phyloP scores from a whole-genome alignment of 2,888 invertebrate species.

The Tetranychus piercei region DNA sequence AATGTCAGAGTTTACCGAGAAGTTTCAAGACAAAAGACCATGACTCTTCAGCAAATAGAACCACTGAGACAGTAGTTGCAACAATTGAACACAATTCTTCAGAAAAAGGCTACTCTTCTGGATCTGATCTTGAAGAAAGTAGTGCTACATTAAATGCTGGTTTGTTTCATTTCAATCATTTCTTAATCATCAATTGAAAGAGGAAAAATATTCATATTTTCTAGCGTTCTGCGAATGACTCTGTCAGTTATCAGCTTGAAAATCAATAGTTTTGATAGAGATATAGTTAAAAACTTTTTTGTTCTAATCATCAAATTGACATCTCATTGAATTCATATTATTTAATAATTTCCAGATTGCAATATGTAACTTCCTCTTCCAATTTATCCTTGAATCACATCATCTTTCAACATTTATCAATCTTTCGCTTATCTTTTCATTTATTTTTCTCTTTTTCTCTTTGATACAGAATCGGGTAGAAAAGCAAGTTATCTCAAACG shows the following conservation, averaged over 20 bases:
- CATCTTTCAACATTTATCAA: neutral
- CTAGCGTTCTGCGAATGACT: too few relatives aligned
- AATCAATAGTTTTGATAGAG: too few relatives aligned
- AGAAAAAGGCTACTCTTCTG: constrained; percentile 23
- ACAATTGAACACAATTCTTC: constrained; percentile 12
- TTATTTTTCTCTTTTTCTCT: neutral
- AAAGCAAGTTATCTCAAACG: constrained; percentile 2
- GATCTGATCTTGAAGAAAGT: constrained; percentile 23
- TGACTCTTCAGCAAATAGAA: neutral
- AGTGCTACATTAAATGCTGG: neutral
- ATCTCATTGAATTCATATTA: too few relatives aligned
- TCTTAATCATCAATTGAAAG: neutral
- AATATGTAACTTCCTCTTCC: too few relatives aligned
- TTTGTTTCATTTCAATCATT: neutral
- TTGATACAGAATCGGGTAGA: neutral
- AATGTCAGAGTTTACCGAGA: constrained; percentile 19
- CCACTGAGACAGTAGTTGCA: constrained; percentile 12
- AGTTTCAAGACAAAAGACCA: constrained; percentile 14
- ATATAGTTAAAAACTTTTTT: too few relatives aligned
- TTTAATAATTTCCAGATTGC: too few relatives aligned
- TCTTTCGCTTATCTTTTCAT: neutral
- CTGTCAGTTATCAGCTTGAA: too few relatives aligned
- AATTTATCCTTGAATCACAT: neutral
- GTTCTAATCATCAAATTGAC: too few relatives aligned
- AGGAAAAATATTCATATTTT: too few relatives aligned